Conservation (phyloP, 2,888 invertebrate genomes). For the Itoplectis maculator region DNA sequence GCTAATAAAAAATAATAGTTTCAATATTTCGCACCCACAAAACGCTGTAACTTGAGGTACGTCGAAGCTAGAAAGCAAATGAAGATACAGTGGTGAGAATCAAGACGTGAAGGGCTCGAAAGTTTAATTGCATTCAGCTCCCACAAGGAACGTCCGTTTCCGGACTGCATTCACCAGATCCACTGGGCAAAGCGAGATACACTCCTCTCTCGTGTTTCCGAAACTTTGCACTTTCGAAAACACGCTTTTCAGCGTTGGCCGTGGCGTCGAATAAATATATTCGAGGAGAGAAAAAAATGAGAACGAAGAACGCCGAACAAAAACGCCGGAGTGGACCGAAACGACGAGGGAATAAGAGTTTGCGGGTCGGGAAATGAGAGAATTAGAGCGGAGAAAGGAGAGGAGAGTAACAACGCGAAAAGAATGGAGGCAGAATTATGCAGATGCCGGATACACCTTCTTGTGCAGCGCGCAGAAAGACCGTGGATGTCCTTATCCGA, state of each 20-base stretch:
- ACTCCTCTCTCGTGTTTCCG: slow-evolving; percentile 13
- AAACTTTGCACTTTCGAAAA: slow-evolving; percentile 16
- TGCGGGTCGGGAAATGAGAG: slow-evolving; percentile 45
- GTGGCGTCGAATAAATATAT: slow-evolving; percentile 35
- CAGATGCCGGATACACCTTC: slow-evolving; percentile 77
- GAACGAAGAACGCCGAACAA: slow-evolving; percentile 58
- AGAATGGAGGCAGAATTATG: slow-evolving; percentile 75
- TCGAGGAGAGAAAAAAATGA: slow-evolving; percentile 50
- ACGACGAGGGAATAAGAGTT: slow-evolving; percentile 35
- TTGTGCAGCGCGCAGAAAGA: slow-evolving; percentile 68
- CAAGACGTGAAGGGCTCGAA: slow-evolving; percentile 69
- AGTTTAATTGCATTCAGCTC: slow-evolving; percentile 80
- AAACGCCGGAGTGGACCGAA: slow-evolving; percentile 31
- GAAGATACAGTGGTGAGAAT: slow-evolving; percentile 67
- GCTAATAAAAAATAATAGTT: too few species aligned
- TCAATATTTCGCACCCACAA: neutral
- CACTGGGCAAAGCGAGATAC: slow-evolving; percentile 40
- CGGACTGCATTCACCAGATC: slow-evolving; percentile 70
- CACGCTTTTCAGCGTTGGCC: slow-evolving; percentile 29
- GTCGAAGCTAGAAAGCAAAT: slow-evolving; percentile 68
- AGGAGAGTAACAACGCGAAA: slow-evolving; percentile 58
- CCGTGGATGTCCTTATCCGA: slow-evolving; percentile 77
- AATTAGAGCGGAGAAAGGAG: slow-evolving; percentile 49
- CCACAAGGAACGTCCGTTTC: slow-evolving; percentile 51
- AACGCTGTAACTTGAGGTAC: too few species aligned